Percentiles rank a stretch among this genome's conserved stretches.
Evolutionary conservation across 2,797 vertebrate species (phyloP).

Genomic region (Rhinichthys osculus): DNA sequence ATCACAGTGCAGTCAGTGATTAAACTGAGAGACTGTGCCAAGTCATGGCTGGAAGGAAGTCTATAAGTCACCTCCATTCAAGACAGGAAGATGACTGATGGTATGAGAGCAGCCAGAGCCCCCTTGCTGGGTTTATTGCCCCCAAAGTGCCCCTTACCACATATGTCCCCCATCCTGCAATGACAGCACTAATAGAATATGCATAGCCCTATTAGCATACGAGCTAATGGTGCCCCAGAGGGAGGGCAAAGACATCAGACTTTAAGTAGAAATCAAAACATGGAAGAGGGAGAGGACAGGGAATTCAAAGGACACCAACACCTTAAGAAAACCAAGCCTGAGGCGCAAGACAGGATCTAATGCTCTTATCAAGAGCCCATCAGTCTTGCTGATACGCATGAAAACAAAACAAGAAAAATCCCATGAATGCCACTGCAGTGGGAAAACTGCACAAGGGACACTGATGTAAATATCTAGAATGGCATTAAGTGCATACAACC

Average conservation of each 20-base stretch:
- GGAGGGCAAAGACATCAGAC: conserved; percentile 91
- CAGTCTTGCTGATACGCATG: conserved; percentile 72
- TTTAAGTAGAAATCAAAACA: conserved; percentile 99
- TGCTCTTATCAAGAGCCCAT: conserved; percentile 59
- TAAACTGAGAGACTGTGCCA: conserved; percentile 58
- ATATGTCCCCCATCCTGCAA: conserved; percentile 87
- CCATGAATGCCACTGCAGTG: conserved; percentile 77
- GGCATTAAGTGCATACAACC: neutral
- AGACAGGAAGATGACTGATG: conserved; percentile 90
- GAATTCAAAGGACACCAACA: conserved; percentile 90
- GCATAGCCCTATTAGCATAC: conserved; percentile 94
- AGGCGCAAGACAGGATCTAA: conserved; percentile 73
- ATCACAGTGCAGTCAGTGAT: conserved; percentile 37
- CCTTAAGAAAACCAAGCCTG: conserved; percentile 81
- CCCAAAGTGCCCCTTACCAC: conserved; percentile 89
- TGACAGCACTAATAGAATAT: conserved; percentile 94
- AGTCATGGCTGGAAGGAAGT: conserved; percentile 70
- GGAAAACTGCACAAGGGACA: conserved; percentile 74
- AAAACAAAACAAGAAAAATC: conserved; percentile 80
- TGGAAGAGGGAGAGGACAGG: conserved; percentile 80
- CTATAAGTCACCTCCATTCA: conserved; percentile 82
- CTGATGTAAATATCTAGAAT: conserved; percentile 70
- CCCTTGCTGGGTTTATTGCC: conserved; percentile 89
- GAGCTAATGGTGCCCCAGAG: conserved; percentile 91
- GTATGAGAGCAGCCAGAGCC: conserved; percentile 79